Evolutionary conservation across 1,140 invertebrate species (phyloP), one percentile per base, ranked within the genome.

Genomic region (Papilio polytes): DNA sequence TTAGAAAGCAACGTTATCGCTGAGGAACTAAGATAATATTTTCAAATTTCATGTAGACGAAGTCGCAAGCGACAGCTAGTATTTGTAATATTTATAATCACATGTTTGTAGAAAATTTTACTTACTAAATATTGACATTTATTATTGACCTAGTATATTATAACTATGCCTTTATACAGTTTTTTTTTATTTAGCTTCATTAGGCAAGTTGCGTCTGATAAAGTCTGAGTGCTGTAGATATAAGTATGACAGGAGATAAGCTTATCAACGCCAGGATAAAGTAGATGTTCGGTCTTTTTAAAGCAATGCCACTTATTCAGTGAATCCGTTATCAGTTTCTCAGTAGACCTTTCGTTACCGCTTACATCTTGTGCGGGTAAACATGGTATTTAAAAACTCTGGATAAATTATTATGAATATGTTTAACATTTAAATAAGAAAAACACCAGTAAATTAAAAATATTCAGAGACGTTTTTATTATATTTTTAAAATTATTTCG

Each of bases 291-390:
- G 63, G 63, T 70, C 10, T 70, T 70, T 70, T 70, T 70, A 70
- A 70, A 31, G 63, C 26, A 70, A 31, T 15, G 63, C 12, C 26
- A 70, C 26, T 70, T 70, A 70, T 70, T 70, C 12, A 15, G 22
- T 70, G 63, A 70, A 70, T 70, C 63, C 63, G 13, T 70, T 70
- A 70, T 70, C 63, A 70, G 63, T 70, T 70, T 70, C 63, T 18
- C 10, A 70, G 63, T 70, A 70, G 22, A 31, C 26, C 63, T 70
- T 70, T 66, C 22, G 63, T 66, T 15, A 70, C 26, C 63, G 63
- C 63, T 70, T 2, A 63, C 20, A 70, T 70, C 4, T 26, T 70
- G 20, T 31, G 9, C 22, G 10, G 63, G 26, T 70, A 70, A 31
- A 70, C 22, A 70, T 31, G 3, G 4, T 36, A 70, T 26, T 36